A percentile compares a stretch with the other conserved stretches of the same genome.
Conservation (phyloP, 2,888 invertebrate genomes). For the Mythimna pallens region DNA sequence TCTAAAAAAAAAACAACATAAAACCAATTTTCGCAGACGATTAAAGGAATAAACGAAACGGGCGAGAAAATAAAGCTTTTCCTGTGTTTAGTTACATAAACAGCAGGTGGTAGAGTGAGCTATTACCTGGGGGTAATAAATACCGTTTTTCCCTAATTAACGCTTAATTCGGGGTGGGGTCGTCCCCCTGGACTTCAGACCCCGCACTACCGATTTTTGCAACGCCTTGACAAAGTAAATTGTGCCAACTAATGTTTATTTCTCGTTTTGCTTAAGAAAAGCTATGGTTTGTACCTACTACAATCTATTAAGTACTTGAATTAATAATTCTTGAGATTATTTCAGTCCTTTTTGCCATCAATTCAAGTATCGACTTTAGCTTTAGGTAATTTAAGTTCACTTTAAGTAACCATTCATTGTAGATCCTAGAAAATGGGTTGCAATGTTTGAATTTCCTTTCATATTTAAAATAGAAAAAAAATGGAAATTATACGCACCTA, state of each 20-base stretch:
- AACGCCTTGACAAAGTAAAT: conserved; percentile 48
- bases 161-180: conserved; percentile 80
- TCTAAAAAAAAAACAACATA: conserved; percentile 20
- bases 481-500: too few relatives aligned
- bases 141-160: conserved; percentile 90
- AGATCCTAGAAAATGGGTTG: too few relatives aligned
- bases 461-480: too few relatives aligned
- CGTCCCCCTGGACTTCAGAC: conserved; percentile 60
- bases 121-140: conserved; percentile 83
- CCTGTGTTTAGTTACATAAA: conserved; percentile 68
- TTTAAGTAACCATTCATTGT: too few relatives aligned
- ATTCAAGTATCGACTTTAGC: too few relatives aligned
- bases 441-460: too few relatives aligned
- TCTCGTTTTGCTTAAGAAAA: neutral
- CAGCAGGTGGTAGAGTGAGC: conserved; percentile 80
- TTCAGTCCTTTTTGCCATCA: too few relatives aligned
- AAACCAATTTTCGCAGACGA: conserved; percentile 56
- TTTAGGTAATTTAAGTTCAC: too few relatives aligned
- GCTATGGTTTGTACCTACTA: neutral
- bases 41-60: conserved; percentile 50
- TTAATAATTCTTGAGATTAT: too few relatives aligned
- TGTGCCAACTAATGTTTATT: conserved; percentile 30
- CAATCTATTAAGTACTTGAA: neutral
- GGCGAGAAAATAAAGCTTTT: conserved; percentile 61
- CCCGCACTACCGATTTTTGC: conserved; percentile 60